phyloP scores from a whole-genome alignment of 2,113 vertebrate genomes.

The Willisornis vidua region DNA sequence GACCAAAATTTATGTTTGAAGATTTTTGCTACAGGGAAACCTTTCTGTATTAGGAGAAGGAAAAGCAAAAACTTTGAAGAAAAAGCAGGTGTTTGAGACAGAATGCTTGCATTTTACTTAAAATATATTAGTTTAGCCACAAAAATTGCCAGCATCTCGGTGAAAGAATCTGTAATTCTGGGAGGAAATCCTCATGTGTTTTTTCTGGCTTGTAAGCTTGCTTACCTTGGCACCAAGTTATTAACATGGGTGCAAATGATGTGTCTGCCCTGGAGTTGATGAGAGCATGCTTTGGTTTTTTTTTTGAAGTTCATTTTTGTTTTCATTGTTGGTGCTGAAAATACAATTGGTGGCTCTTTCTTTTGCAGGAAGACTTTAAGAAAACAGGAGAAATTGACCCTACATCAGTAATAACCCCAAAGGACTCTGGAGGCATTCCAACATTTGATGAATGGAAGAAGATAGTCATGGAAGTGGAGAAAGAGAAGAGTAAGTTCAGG shows the following conservation, averaged over 20 bases:
- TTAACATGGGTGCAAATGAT: not conserved
- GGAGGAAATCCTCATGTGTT: not conserved
- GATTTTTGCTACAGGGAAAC: not conserved
- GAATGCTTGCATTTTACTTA: not conserved
- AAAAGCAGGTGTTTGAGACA: not conserved
- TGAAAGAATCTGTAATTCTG: not conserved
- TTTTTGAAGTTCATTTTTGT: not conserved
- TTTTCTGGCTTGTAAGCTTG: not conserved
- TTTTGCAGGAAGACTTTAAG: slow-evolving; percentile 74
- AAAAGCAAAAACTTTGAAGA: not conserved
- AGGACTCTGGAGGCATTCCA: slow-evolving; percentile 93
- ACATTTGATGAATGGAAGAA: slow-evolving; percentile 99
- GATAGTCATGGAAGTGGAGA: slow-evolving; percentile 98
- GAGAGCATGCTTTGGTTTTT: not conserved
- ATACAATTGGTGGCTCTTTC: not conserved
- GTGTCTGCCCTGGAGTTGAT: not conserved
- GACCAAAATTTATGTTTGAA: not conserved
- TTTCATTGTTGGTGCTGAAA: not conserved
- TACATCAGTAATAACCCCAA: slow-evolving; percentile 79
- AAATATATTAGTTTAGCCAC: not conserved
- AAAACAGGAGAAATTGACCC: slow-evolving; percentile 83
- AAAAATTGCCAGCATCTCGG: not conserved
- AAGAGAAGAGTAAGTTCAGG: slow-evolving; percentile 92
- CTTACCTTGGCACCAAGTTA: not conserved
- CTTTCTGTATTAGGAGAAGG: not conserved